phyloP scores from a whole-genome alignment of 2,888 invertebrate species.

The Drosophila greeni region DNA sequence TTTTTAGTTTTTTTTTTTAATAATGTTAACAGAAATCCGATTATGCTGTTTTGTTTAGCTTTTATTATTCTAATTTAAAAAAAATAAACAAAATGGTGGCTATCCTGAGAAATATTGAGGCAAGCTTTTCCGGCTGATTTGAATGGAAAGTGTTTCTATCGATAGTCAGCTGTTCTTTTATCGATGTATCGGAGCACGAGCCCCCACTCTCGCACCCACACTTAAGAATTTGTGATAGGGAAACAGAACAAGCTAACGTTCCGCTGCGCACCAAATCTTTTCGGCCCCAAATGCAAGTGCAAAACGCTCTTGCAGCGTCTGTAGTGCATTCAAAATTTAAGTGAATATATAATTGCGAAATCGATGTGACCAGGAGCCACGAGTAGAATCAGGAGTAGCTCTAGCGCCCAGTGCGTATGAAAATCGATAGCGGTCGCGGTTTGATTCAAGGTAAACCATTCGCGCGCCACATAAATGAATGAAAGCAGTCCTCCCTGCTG shows the following conservation, averaged over 20 bases:
- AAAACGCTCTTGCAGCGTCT: slow-evolving; percentile 35
- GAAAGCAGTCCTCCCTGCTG: slow-evolving; percentile 4
- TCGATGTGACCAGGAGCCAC: slow-evolving; percentile 2
- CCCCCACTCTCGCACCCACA: slow-evolving; percentile 1
- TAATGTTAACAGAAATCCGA: too few relatives aligned
- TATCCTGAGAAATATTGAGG: neutral
- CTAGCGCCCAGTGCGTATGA: neutral
- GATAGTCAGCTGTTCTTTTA: neutral
- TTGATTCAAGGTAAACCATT: slow-evolving; percentile 24
- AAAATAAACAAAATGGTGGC: too few relatives aligned
- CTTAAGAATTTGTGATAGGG: slow-evolving; percentile 15
- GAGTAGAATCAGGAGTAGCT: slow-evolving; percentile 1
- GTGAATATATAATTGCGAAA: neutral
- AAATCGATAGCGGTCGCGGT: slow-evolving; percentile 31
- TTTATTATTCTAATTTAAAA: too few relatives aligned
- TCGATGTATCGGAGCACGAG: slow-evolving; percentile 8
- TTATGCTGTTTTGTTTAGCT: too few relatives aligned
- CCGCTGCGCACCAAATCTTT: slow-evolving; percentile 29
- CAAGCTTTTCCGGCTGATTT: slow-evolving; percentile 73
- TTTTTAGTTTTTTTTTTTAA: too few relatives aligned
- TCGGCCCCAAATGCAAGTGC: slow-evolving; percentile 59
- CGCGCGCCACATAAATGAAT: slow-evolving; percentile 26
- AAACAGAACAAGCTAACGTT: slow-evolving; percentile 1
- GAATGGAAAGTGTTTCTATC: slow-evolving; percentile 1
- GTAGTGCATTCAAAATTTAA: slow-evolving; percentile 43